A percentile compares a stretch with the other conserved stretches of the same genome.
These are phyloP conservation scores for Steinernema feltiae DNA, from an alignment of 1,140 invertebrate genomes.

Conservation along the genomic window DNA sequence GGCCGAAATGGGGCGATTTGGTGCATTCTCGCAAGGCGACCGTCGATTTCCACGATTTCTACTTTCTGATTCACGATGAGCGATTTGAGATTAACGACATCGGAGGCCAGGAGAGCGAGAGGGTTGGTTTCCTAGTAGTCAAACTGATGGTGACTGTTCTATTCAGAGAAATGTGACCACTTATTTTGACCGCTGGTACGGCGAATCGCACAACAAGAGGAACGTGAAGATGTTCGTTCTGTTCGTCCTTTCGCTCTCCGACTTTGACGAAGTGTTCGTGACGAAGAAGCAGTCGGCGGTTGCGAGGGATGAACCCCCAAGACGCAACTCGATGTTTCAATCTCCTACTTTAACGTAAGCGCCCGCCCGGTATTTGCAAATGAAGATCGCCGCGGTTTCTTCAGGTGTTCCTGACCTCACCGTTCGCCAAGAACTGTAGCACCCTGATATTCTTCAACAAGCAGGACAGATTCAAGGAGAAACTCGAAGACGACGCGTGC, in stretches of 20 bases:
- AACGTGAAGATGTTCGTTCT: conserved; percentile 9
- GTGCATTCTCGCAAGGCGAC: neutral
- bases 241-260: neutral
- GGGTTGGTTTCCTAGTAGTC: neutral
- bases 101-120: conserved; percentile 7
- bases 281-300: neutral
- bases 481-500: neutral
- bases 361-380: neutral
- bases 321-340: neutral
- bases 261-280: neutral
- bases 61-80: neutral
- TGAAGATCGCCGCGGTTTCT: neutral
- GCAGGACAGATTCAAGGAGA: neutral
- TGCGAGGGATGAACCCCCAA: neutral
- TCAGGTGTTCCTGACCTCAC: neutral
- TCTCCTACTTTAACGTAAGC: neutral
- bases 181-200: neutral
- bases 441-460: conserved; percentile 9
- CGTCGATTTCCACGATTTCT: neutral
- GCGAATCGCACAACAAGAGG: neutral
- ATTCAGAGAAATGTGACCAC: neutral
- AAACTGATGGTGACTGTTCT: too few relatives aligned
- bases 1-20: neutral
- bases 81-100: conserved; percentile 8
- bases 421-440: conserved; percentile 4